Evolutionary conservation across 2,888 invertebrate species (phyloP), one percentile per base, ranked within the genome.

Genomic region (Amphipyra tragopoginis): DNA sequence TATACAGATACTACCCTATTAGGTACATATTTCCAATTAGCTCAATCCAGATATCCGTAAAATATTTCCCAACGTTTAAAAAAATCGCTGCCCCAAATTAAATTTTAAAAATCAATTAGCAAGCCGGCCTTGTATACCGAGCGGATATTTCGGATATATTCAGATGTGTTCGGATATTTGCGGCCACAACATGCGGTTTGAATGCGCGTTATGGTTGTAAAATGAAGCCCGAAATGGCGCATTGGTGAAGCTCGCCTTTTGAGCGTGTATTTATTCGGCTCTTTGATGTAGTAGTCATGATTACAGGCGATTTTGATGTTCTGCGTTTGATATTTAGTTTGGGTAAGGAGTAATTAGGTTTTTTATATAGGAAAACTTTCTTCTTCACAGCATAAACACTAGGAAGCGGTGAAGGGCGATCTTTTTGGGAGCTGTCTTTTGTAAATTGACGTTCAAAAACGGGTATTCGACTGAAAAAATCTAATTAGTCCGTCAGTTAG

Each of bases 31-130:
- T 38, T 39, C 5, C 42, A 57, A 40, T 58, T 34, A 58, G 5
- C n/a, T 1, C 43, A 53, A 34, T 69, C 56, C 9, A n/a, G 26
- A 39, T 21, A 11, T 10, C 10, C n/a, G 13, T 11, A 51, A 54
- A 64, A 70, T 29, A 47, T 53, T 48, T 38, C 51, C 2, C 40
- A 44, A n/a, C 60, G 14, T 40, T 55, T n/a, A 33, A 61, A 71
- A 70, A 29, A 60, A 71, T 48, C 40, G 6, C 50, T 49, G 42
- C 36, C 11, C 0, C 53, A 11, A 57, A 52, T 66, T 38, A n/a
- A 51, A 65, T 61, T 57, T 38, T n/a, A n/a, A n/a, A 54, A 61
- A 66, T 66, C 66, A 71, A 72, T 72, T 66, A 48, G 50, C 50
- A n/a, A 42, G 40, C 39, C 36, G 40, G 7, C 26, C 40, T 44